Evolutionary conservation across 2,888 invertebrate species (phyloP).

Genomic region (Ophonus ardosiacus): DNA sequence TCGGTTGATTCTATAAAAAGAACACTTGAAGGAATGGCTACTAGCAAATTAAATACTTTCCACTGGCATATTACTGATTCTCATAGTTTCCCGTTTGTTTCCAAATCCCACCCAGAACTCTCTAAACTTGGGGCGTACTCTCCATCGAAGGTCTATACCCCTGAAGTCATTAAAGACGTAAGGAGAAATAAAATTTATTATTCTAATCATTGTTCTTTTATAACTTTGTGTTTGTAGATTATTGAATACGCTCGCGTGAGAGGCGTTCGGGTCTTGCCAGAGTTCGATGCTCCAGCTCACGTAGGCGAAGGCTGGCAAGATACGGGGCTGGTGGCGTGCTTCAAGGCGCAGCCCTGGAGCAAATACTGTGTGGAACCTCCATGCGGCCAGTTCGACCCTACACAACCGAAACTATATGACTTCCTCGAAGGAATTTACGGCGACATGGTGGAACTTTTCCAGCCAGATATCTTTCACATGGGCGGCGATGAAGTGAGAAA

Average conservation of each 20-base stretch:
- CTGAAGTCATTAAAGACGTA: constrained; percentile 77
- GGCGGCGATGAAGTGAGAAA: constrained; percentile 89
- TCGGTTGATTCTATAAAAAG: constrained; percentile 84
- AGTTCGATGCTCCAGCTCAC: constrained; percentile 95
- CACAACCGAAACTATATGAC: constrained; percentile 83
- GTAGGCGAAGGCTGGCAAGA: constrained; percentile 92
- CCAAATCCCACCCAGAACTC: constrained; percentile 84
- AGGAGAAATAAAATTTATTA: neutral
- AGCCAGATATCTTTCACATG: constrained; percentile 91
- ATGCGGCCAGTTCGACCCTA: constrained; percentile 90
- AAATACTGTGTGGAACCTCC: constrained; percentile 88
- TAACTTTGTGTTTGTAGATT: constrained; percentile 70
- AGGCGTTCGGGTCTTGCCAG: constrained; percentile 92
- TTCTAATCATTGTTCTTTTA: neutral
- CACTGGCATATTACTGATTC: constrained; percentile 97
- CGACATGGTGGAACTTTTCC: constrained; percentile 85
- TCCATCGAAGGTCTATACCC: constrained; percentile 82
- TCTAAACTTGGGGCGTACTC: constrained; percentile 88
- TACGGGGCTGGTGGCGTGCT: constrained; percentile 82
- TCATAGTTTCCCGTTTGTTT: constrained; percentile 94
- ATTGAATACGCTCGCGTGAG: constrained; percentile 84
- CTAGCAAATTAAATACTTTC: constrained; percentile 94
- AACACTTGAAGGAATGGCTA: constrained; percentile 92
- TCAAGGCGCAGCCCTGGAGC: constrained; percentile 86
- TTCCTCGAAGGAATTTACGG: constrained; percentile 82